Base-by-base conservation (phyloP, 2,888 invertebrate species). In the Herminia tarsipennalis region DNA sequence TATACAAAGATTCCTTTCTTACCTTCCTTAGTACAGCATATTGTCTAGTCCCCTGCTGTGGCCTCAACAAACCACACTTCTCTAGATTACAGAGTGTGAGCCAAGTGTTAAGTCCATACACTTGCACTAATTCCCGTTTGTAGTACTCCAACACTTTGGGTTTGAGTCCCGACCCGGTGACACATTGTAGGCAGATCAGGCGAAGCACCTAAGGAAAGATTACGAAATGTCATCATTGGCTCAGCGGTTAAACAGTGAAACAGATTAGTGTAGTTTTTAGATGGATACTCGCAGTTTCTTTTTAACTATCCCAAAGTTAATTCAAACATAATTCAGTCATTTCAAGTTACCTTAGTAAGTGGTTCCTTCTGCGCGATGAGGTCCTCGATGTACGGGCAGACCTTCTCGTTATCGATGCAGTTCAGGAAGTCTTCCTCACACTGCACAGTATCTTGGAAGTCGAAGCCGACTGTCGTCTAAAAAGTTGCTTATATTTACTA, bases 381-480 rank as follows among this genome's bases (percentile, higher is more conserved):
- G 76, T 98, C 97, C 85, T 99, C 99, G 50, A 99, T 98, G 75
- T 95, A 97, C 0, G 96, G 90, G 78, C 96, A 95, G 0, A 95
- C 93, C 81, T 96, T 97, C 68, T 99, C 99, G 1, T 97, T 96
- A 68, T 98, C 98, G 12, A 97, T 94, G 50, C 98, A 97, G 75
- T 98, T 95, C 61, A 98, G 91, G 65, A 99, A 95, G 73, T 99
- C 98, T 78, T 98, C 98, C 74, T 98, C 98, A 24, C 95, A 94
- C 62, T 95, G 94, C 21, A 98, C 87, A 32, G 94, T 94, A 71
- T 97, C 96, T 43, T 95, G 93, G 78, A 98, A 98, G 20, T 94
- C 93, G 66, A 94, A 94, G 0, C 93, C 91, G 67, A 96, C 96
- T 10, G 94, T 93, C 0, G 92, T 89, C 93, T 93, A 78, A 54